Percentiles rank a stretch among this genome's conserved stretches.
phyloP scores from a whole-genome alignment of 2,113 vertebrate species.

The Otis tarda region DNA sequence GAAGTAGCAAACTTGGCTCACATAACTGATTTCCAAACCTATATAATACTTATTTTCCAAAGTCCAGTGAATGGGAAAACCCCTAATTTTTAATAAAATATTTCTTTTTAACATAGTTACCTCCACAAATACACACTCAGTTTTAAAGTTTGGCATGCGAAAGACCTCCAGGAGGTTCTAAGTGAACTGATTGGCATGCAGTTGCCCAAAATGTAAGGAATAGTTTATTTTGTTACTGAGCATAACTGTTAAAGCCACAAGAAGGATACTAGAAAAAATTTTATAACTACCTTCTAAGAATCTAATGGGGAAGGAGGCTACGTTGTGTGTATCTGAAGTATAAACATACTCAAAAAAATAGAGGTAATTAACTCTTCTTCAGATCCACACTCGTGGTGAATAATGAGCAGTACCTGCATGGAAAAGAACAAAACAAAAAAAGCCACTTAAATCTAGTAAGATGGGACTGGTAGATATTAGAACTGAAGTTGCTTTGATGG shows the following conservation, averaged over 20 bases:
- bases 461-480: slow-evolving; percentile 80
- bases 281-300: slow-evolving; percentile 86
- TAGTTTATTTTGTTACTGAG: slow-evolving; percentile 71
- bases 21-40: slow-evolving; percentile 56
- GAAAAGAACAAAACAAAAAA: slow-evolving; percentile 83
- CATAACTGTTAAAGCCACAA: slow-evolving; percentile 80
- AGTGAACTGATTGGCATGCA: slow-evolving; percentile 83
- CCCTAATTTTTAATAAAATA: background rate
- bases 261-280: slow-evolving; percentile 81
- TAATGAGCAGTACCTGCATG: slow-evolving; percentile 87
- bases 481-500: slow-evolving; percentile 77
- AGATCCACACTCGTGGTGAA: slow-evolving; percentile 86
- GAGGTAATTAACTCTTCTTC: slow-evolving; percentile 86
- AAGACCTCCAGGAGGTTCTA: slow-evolving; percentile 83
- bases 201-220: slow-evolving; percentile 76
- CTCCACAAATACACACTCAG: slow-evolving; percentile 78
- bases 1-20: slow-evolving; percentile 52
- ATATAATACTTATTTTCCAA: background rate
- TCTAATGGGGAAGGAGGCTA: slow-evolving; percentile 84
- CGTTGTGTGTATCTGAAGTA: slow-evolving; percentile 86
- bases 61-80: slow-evolving; percentile 48
- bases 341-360: slow-evolving; percentile 86
- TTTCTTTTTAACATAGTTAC: slow-evolving; percentile 78
- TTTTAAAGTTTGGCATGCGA: slow-evolving; percentile 77
- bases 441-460: slow-evolving; percentile 86